A percentile compares a stretch with the other conserved stretches of the same genome.
phyloP scores from a whole-genome alignment of 2,113 vertebrate species.

The Amia ocellicauda region DNA sequence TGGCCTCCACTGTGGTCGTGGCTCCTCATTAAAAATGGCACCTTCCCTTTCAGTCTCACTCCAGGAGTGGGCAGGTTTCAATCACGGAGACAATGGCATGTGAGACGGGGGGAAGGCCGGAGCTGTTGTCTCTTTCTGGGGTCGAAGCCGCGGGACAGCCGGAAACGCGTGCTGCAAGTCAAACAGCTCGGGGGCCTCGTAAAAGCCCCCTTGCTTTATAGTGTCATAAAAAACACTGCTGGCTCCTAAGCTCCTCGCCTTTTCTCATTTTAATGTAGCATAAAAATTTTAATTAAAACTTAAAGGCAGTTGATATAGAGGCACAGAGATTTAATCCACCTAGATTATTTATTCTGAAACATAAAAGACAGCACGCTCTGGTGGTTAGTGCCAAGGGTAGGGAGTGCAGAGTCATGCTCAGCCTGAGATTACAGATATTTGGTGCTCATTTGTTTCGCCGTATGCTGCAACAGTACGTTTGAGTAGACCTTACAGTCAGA shows the following conservation, averaged over 20 bases:
- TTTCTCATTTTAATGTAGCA: conserved; percentile 40
- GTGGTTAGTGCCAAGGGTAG: conserved; percentile 12
- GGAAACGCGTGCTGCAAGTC: neutral
- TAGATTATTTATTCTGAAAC: neutral
- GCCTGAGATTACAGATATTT: too few species aligned
- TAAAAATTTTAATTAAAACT: conserved; percentile 47
- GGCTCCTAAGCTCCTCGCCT: conserved; percentile 20
- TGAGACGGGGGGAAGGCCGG: neutral
- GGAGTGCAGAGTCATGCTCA: neutral
- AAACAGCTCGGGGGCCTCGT: conserved; percentile 25
- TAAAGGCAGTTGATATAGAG: conserved; percentile 39
- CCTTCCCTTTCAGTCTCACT: neutral
- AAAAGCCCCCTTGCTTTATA: conserved; percentile 37
- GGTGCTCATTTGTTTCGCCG: too few species aligned
- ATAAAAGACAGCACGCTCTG: conserved; percentile 12
- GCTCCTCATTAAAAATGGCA: neutral
- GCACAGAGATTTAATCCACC: conserved; percentile 29
- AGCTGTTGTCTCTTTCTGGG: neutral
- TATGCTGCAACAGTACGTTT: too few species aligned
- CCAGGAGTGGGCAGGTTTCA: neutral
- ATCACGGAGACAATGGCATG: neutral
- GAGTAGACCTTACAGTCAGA: too few species aligned
- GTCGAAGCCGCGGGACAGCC: neutral
- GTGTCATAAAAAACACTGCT: conserved; percentile 31
- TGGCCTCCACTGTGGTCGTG: neutral